A percentile compares a stretch with the other conserved stretches of the same genome.
Conservation (phyloP, 2,888 invertebrate species). For the Ormyrus thymus region DNA sequence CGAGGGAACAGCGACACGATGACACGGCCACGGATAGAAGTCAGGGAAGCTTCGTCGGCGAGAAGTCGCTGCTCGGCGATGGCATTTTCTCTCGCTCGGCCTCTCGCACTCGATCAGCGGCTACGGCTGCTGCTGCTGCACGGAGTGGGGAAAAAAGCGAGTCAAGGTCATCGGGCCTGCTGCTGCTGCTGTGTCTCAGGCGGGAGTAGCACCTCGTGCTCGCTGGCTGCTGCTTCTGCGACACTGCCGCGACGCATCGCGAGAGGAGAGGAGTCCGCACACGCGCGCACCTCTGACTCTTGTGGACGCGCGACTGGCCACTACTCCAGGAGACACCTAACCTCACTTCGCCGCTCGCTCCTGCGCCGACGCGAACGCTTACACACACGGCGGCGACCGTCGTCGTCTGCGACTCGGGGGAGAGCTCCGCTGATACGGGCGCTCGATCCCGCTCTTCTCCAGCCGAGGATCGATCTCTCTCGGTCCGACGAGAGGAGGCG, state of each 20-base stretch:
- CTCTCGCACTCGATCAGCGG: too few relatives aligned
- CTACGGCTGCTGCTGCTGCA: neutral
- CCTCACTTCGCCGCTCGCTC: conserved; percentile 37
- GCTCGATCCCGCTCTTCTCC: conserved; percentile 39
- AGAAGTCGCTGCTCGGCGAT: conserved; percentile 37
- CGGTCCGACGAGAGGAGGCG: neutral
- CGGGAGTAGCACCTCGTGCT: too few relatives aligned
- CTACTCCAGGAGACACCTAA: conserved; percentile 36
- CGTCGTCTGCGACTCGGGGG: conserved; percentile 38
- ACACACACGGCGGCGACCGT: conserved; percentile 1
- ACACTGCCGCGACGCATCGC: neutral
- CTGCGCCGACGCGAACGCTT: conserved; percentile 22
- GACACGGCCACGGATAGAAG: neutral
- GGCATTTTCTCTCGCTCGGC: conserved; percentile 17
- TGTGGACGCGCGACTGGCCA: neutral
- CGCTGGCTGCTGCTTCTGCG: neutral
- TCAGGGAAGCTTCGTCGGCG: conserved; percentile 38
- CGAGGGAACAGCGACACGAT: neutral
- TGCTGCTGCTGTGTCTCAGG: neutral
- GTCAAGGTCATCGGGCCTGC: conserved; percentile 34
- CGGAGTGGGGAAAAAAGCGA: conserved; percentile 9
- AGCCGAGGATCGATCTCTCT: conserved; percentile 2
- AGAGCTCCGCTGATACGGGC: conserved; percentile 8
- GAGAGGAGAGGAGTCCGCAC: neutral
- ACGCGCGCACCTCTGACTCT: neutral